Base-by-base conservation (phyloP, 2,888 invertebrate species). In the Chymomyza amoena region DNA sequence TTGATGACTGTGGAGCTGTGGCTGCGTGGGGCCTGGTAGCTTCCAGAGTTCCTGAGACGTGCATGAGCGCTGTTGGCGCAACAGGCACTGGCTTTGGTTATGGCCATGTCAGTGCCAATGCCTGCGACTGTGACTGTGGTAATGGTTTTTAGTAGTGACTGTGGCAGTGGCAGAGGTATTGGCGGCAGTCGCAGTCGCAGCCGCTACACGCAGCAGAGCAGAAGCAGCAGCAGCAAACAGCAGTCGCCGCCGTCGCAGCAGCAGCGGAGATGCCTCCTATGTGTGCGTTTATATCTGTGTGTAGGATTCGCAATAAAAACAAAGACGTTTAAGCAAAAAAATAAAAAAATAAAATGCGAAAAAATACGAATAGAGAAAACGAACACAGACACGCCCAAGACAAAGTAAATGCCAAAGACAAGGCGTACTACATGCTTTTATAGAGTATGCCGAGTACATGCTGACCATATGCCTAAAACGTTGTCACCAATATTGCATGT, bases 11-110 rank as follows among this genome's bases (percentile, higher is more conserved):
- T 32, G 32, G 1, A 32, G 32, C 32, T 32, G 32, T 9, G 45
- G 69, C 56, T 20, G 15, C 25, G 18, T n/a, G 54, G 9, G 45
- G 32, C 6, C 32, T 20, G 18, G 59, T 13, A 13, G 39, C 39
- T 36, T 9, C 36, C 25, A 25, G 9, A 36, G 36, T 36, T 36
- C 6, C 36, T 36, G 36, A 45, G 57, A 16, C 50, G 15, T 64
- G 50, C 59, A 69, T 70, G 64, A 68, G 56, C 61, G 67, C 61
- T 50, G 61, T 61, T 70, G 72, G 73, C 71, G 86, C 84, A 86
- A 84, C 81, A 82, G 82, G 82, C 85, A 73, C 68, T 20, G 68
- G 61, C 54, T 20, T 52, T 16, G 63, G 64, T 64, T 52, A 64
- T 63, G 45, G 51, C 63, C 60, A 70, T 61, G 25, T 50, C 25